Percentiles rank a stretch among this genome's conserved stretches.
Evolutionary conservation across 2,888 invertebrate species (phyloP).

Genomic region (Rhagophthalmus giganteus): DNA sequence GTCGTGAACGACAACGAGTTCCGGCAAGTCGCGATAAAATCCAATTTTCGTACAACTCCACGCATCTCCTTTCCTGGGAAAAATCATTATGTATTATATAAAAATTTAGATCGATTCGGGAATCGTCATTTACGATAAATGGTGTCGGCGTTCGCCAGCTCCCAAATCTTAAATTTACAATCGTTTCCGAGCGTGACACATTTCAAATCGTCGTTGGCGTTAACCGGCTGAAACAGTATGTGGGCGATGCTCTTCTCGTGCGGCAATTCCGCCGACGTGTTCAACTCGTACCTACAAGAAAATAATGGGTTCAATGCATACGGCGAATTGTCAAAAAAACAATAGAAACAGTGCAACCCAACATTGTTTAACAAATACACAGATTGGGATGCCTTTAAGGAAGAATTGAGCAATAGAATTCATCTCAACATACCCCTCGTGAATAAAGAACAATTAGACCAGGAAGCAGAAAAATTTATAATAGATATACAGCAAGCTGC

Average conservation of each 20-base stretch:
- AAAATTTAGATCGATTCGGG: conserved; percentile 3
- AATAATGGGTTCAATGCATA: not conserved
- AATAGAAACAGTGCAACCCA: too few species aligned
- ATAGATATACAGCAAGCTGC: too few species aligned
- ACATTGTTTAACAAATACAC: too few species aligned
- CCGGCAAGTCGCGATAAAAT: conserved; percentile 63
- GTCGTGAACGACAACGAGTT: conserved; percentile 67
- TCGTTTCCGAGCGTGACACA: conserved; percentile 71
- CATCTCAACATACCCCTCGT: too few species aligned
- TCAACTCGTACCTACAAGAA: conserved; percentile 64
- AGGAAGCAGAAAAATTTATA: too few species aligned
- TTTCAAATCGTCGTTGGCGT: conserved; percentile 52
- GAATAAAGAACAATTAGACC: too few species aligned
- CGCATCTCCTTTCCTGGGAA: conserved; percentile 58
- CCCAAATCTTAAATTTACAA: conserved; percentile 73
- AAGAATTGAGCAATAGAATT: too few species aligned
- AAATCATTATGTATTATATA: conserved; percentile 18
- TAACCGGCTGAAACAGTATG: conserved; percentile 63
- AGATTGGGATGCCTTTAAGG: too few species aligned
- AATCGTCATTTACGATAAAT: conserved; percentile 56
- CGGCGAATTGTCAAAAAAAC: not conserved
- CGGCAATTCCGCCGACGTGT: conserved; percentile 73
- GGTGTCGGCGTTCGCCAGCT: conserved; percentile 60
- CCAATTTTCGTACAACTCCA: conserved; percentile 71
- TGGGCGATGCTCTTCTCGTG: conserved; percentile 65